Evolutionary conservation across 2,888 invertebrate species (phyloP), one percentile per base, ranked within the genome.

Genomic region (Crepidodera aurea): DNA sequence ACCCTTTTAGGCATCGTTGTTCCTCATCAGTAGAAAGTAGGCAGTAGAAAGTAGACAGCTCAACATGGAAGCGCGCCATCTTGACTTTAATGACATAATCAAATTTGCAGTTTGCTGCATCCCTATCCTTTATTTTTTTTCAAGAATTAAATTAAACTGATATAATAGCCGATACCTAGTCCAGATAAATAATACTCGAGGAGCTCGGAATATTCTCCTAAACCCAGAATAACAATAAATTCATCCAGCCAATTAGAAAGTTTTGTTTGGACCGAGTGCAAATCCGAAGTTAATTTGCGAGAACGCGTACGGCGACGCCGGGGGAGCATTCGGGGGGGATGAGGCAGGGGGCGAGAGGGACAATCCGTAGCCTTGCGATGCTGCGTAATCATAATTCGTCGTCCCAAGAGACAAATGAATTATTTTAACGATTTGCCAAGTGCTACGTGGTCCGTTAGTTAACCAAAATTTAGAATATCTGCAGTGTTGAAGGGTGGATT

Each of bases 381-480:
- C 60, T 53, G 67, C 68, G 69, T 74, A 76, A 76, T 76, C 76
- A 75, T 75, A 77, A 77, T 77, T 77, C 75, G 72, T 72, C 53
- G 60, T 74, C 78, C 72, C 77, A 12, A 42, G 73, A 72, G 77
- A 71, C 68, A 72, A 71, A 78, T 78, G 76, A 77, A 77, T 78
- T 75, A 77, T 72, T 74, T 77, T 74, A 74, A 75, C 70, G 70
- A 71, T 72, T 71, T 64, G 63, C 60, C 51, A 59, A 64, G 61
- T 61, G 64, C 61, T 48, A 44, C 19, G 56, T 48, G 59, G 42
- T 22, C 44, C 60, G 48, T 39, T 57, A n/a, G 22, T 29, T 25
- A 22, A 57, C 63, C 60, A 25, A 56, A 60, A 60, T 65, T 55
- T 50, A 50, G 56, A 56, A 51, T 53, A 53, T 57, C 18, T 57